A percentile compares a stretch with the other conserved stretches of the same genome.
These are phyloP conservation scores for Tetropium fuscum DNA, from an alignment of 2,888 invertebrate genomes.

Conservation along the genomic window DNA sequence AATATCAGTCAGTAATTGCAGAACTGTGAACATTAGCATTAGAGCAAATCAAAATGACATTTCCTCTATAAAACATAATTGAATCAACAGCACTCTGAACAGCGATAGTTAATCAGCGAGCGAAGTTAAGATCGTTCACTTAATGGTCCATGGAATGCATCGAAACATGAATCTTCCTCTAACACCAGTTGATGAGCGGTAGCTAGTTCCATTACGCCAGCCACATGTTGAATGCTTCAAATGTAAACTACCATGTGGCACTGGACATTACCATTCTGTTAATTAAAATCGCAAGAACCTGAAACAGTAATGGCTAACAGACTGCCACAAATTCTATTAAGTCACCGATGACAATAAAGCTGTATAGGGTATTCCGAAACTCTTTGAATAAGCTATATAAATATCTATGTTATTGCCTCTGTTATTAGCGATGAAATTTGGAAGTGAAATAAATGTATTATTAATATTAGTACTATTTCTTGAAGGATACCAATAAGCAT, in stretches of 20 bases:
- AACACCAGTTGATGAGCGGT: conserved; percentile 30
- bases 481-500: no score
- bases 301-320: conserved; percentile 32
- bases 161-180: conserved; percentile 36
- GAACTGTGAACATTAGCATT: no score
- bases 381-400: no score
- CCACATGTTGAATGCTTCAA: conserved; percentile 40
- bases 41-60: no score
- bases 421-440: no score
- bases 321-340: conserved; percentile 4
- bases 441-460: no score
- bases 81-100: conserved; percentile 6
- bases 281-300: conserved; percentile 39
- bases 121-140: not conserved
- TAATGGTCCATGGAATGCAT: conserved; percentile 4
- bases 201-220: conserved; percentile 26
- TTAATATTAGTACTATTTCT: no score
- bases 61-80: no score
- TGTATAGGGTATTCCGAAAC: no score
- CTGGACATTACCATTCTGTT: conserved; percentile 40
- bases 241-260: conserved; percentile 34
- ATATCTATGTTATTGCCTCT: no score
- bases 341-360: conserved; percentile 11
- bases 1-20: no score
- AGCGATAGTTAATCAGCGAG: conserved; percentile 5